A percentile compares a stretch with the other conserved stretches of the same genome.
Evolutionary conservation across 2,797 vertebrate genomes (phyloP).

Genomic region (Pogoniulus pusillus): DNA sequence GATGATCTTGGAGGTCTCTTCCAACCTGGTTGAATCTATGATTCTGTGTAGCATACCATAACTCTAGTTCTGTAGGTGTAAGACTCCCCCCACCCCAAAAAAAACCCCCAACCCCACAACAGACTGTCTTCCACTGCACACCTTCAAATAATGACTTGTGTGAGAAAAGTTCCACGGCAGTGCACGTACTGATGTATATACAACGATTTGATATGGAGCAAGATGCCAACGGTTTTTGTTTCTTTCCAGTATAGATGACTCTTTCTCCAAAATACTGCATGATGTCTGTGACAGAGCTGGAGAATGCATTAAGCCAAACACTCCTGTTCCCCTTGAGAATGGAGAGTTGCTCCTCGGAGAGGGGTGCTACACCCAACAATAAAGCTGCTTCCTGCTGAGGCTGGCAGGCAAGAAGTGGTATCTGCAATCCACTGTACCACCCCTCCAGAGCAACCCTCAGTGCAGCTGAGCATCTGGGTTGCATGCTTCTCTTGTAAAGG

Average conservation of each 20-base stretch:
- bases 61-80: not conserved
- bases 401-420: not conserved
- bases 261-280: not conserved
- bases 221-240: not conserved
- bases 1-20: too few relatives aligned
- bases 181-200: not conserved
- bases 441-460: not conserved
- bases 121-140: not conserved
- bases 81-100: not conserved
- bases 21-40: too few relatives aligned
- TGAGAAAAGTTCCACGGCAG: not conserved
- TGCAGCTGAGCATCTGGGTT: not conserved
- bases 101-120: too few relatives aligned
- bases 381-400: not conserved
- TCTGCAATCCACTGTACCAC: not conserved
- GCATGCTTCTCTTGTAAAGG: not conserved
- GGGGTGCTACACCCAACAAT: accelerated
- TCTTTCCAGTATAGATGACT: not conserved
- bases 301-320: not conserved
- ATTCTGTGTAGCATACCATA: not conserved
- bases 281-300: not conserved
- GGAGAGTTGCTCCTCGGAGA: not conserved
- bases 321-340: not conserved
- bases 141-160: not conserved
- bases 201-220: not conserved